Conservation (phyloP, 2,888 invertebrate species). For the Idaea straminata region DNA sequence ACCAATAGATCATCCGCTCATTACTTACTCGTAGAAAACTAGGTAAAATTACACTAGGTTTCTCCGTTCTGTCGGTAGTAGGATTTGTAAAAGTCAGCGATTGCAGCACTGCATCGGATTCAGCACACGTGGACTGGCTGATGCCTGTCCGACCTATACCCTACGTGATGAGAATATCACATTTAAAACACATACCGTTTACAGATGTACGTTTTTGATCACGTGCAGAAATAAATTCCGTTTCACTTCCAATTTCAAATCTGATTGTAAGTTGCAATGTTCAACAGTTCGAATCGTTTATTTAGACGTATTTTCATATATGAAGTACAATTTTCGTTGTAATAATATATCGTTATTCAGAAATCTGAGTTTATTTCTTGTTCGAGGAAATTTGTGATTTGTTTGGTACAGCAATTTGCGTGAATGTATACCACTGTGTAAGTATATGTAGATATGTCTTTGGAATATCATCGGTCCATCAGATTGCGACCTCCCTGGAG, state of each 20-base stretch:
- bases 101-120: conserved; percentile 43
- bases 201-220: conserved; percentile 44
- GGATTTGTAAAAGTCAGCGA: conserved; percentile 34
- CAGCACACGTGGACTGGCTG: conserved; percentile 45
- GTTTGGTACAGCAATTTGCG: background rate
- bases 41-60: background rate
- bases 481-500: conserved; percentile 1
- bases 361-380: background rate
- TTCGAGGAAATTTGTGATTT: background rate
- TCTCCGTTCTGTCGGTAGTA: background rate
- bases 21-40: background rate
- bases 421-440: background rate
- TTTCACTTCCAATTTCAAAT: conserved; percentile 41
- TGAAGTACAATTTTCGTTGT: background rate
- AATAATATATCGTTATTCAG: background rate
- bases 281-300: background rate
- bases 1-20: background rate
- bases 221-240: conserved; percentile 50
- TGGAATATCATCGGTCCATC: background rate
- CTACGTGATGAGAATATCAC: conserved; percentile 52
- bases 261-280: conserved; percentile 20
- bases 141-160: conserved; percentile 49
- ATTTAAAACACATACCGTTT: conserved; percentile 32
- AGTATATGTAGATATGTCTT: background rate
- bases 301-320: background rate